These are phyloP conservation scores for Thunnus albacares DNA, from an alignment of 2,797 vertebrate species.

Conservation along the genomic window DNA sequence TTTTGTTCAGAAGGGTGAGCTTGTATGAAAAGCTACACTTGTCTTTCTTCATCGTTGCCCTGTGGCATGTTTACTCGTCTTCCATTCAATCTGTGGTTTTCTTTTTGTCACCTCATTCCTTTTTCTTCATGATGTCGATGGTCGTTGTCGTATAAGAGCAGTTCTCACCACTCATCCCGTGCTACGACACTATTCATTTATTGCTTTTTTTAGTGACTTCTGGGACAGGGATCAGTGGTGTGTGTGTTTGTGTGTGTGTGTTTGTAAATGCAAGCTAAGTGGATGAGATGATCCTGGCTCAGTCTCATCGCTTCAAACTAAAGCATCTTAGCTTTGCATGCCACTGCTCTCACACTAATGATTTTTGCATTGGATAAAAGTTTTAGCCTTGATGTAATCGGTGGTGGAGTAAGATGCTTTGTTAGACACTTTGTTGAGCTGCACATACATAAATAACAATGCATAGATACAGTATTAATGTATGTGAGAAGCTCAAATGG, in stretches of 20 bases:
- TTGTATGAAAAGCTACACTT: conserved; percentile 73
- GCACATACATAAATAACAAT: not conserved
- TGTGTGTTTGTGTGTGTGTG: conserved; percentile 2
- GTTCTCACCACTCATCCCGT: conserved; percentile 29
- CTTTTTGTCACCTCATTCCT: conserved; percentile 7
- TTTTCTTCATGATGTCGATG: not conserved
- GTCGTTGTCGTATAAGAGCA: conserved; percentile 6
- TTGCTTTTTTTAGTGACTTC: conserved; percentile 19
- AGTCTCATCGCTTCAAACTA: conserved; percentile 17
- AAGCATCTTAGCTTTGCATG: conserved; percentile 63
- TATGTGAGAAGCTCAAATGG: not conserved
- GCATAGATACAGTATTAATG: not conserved
- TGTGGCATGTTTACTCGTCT: conserved; percentile 65
- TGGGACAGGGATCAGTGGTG: conserved; percentile 9
- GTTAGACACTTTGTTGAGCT: conserved; percentile 2
- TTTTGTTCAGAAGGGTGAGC: conserved; percentile 99
- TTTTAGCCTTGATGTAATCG: conserved; percentile 18
- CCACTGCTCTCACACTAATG: conserved; percentile 5
- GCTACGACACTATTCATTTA: conserved; percentile 1
- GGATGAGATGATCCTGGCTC: conserved; percentile 35
- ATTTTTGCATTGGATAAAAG: conserved; percentile 3
- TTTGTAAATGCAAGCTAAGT: conserved; percentile 47
- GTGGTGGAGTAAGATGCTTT: not conserved
- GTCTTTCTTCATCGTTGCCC: conserved; percentile 52
- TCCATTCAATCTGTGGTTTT: conserved; percentile 46